Base-by-base conservation (phyloP, 2,113 vertebrate species). In the Columba livia region DNA sequence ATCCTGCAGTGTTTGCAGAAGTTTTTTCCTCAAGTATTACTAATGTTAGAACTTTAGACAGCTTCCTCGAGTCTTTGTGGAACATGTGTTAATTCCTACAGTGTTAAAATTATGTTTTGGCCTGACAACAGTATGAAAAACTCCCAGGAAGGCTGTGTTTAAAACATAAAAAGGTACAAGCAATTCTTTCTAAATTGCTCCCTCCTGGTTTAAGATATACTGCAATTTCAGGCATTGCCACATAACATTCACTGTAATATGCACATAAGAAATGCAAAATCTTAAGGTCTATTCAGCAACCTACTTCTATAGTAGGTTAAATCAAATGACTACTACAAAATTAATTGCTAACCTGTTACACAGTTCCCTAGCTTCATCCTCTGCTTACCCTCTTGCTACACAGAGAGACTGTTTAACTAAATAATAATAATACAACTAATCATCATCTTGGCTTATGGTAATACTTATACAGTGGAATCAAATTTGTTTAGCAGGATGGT, bases 1-100 rank as follows among this genome's bases (percentile, higher is more conserved):
- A 78, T 79, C 79, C 90, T 94, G 89, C 61, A 60, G 83, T 14
- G 64, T 80, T 73, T 70, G 82, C 92, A 85, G 54, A 89, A 93
- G 75, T 31, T 82, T 82, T 58, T 66, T 75, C 78, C 53, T 77
- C 53, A 16, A 89, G 69, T 62, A 65, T 81, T 57, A 82, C 66
- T 80, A 75, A 69, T 32, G 71, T 69, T 58, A 69, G 54, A 93
- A 93, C 48, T 79, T 85, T 8, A 72, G 85, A 89, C 8, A 81
- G 48, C 56, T 84, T 91, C 84, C 71, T 58, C 6, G 11, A 67
- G 29, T 56, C 75, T 85, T 75, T 36, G 60, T 67, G 31, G 71
- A 75, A 58, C 23, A 6, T 9, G 14, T 51, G 54, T 75, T 91
- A 74, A 93, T 94, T 90, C 83, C 86, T 71, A 28, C 38, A 53